These are phyloP conservation scores for Melitaea cinxia DNA, from an alignment of 1,140 invertebrate genomes.

Conservation along the genomic window DNA sequence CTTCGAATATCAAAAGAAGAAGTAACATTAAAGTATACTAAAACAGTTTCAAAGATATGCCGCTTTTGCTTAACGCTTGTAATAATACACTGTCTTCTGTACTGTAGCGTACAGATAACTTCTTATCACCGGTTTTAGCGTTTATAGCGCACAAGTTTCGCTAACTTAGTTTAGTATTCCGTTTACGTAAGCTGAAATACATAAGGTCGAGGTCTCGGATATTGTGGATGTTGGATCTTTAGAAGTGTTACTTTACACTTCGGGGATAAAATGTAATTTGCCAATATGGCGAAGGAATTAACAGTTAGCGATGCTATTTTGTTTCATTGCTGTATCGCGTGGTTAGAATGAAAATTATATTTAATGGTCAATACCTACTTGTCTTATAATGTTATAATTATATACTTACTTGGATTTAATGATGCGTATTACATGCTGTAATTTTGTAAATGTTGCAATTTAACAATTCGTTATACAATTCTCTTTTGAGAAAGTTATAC, in stretches of 20 bases:
- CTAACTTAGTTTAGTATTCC: constrained; percentile 50
- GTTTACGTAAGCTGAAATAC: constrained; percentile 48
- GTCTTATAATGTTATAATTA: background rate
- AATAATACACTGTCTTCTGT: constrained; percentile 43
- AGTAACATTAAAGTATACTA: constrained; percentile 24
- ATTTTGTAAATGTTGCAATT: too few relatives aligned
- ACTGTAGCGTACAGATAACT: constrained; percentile 43
- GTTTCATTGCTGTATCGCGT: background rate
- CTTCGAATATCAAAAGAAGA: constrained; percentile 16
- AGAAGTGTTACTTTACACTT: constrained; percentile 12
- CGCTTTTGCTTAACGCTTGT: constrained; percentile 24
- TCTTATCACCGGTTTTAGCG: constrained; percentile 48
- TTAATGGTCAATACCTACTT: background rate
- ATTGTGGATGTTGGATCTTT: constrained; percentile 32
- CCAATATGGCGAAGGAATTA: constrained; percentile 1
- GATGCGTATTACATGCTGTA: too few relatives aligned
- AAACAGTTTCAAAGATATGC: constrained; percentile 27
- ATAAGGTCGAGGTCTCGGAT: constrained; percentile 45
- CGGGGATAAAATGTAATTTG: constrained; percentile 30
- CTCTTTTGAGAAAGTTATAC: too few relatives aligned
- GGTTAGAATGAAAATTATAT: background rate
- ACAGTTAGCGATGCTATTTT: background rate
- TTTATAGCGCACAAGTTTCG: constrained; percentile 45
- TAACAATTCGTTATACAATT: too few relatives aligned
- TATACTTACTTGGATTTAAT: background rate